Percentiles rank a stretch among this genome's conserved stretches.
Conservation (phyloP, 2,888 invertebrate species). For the Polyommatus iphigenia region DNA sequence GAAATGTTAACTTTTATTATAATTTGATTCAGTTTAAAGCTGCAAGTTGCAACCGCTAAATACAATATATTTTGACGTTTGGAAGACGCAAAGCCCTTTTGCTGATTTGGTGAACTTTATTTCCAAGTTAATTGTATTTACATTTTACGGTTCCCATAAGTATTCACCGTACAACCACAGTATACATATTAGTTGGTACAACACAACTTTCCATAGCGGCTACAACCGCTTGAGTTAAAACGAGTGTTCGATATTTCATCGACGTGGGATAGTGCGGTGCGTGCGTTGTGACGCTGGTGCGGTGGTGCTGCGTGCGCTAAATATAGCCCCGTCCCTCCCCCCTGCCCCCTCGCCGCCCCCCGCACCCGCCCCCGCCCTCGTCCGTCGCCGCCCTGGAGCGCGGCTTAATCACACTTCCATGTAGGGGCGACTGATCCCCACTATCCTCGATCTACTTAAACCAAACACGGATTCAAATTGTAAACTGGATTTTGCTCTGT, state of each 20-base stretch:
- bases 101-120: not conserved
- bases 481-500: not conserved
- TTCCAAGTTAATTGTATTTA: not conserved
- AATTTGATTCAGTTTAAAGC: not conserved
- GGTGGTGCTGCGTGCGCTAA: conserved; percentile 6
- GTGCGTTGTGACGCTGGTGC: not conserved
- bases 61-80: not conserved
- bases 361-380: not conserved
- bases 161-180: not conserved
- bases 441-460: conserved; percentile 12
- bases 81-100: no score
- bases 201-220: not conserved
- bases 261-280: conserved; percentile 3
- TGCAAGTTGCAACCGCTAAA: not conserved
- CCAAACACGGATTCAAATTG: not conserved
- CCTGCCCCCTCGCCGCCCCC: not conserved
- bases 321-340: not conserved
- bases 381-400: conserved; percentile 5
- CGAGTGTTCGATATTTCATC: conserved; percentile 3
- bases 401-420: not conserved
- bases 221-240: not conserved
- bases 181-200: not conserved
- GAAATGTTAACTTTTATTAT: not conserved
- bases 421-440: not conserved
- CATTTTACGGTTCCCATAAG: not conserved